phyloP scores from a whole-genome alignment of 1,140 invertebrate species.

The Drosophila gunungcola region DNA sequence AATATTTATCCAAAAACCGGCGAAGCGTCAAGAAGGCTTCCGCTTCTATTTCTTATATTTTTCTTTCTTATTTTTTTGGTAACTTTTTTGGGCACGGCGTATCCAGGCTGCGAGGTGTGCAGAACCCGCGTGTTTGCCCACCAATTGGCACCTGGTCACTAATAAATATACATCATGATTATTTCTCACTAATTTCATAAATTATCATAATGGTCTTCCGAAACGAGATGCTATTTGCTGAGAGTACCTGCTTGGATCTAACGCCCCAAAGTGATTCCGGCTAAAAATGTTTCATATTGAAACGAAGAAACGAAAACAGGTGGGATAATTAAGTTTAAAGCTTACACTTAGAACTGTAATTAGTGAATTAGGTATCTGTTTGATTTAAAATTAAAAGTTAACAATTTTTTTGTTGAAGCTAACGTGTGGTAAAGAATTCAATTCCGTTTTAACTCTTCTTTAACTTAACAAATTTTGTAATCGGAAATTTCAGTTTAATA shows the following conservation, averaged over 20 bases:
- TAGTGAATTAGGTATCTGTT: too few species aligned
- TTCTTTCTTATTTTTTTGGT: constrained; percentile 1
- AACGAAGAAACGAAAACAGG: not conserved
- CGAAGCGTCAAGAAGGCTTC: constrained; percentile 43
- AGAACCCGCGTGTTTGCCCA: constrained; percentile 65
- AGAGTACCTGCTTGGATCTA: not conserved
- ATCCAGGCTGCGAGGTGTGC: constrained; percentile 46
- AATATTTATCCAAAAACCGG: constrained; percentile 37
- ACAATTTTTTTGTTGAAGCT: too few species aligned
- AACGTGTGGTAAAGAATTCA: too few species aligned
- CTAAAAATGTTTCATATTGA: constrained; percentile 9
- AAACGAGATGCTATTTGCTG: constrained; percentile 36
- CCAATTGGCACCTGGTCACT: constrained; percentile 67
- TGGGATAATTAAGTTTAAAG: constrained; percentile 17
- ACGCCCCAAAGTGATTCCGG: constrained; percentile 18
- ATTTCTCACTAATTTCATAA: constrained; percentile 78
- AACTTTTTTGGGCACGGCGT: constrained; percentile 29
- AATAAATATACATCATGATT: constrained; percentile 82
- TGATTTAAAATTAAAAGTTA: too few species aligned
- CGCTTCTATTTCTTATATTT: constrained; percentile 20
- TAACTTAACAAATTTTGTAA: too few species aligned
- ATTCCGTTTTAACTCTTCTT: too few species aligned
- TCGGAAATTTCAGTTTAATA: too few species aligned
- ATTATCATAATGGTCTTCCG: constrained; percentile 63
- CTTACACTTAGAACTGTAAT: not conserved